Evolutionary conservation across 2,888 invertebrate species (phyloP).

Genomic region (Cremastinae sp.): DNA sequence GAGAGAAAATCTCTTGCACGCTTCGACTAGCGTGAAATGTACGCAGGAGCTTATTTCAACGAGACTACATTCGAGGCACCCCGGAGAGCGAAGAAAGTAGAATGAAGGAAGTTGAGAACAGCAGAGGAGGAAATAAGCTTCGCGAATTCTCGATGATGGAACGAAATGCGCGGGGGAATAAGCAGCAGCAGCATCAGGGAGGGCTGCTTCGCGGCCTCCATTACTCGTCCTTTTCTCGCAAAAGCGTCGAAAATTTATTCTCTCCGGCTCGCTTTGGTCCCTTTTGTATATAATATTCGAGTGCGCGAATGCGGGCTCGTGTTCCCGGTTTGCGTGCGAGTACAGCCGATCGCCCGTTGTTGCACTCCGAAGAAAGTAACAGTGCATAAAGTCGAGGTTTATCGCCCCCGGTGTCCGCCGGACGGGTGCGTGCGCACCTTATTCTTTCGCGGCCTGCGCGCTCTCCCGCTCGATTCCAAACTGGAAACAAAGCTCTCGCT

Average conservation of each 20-base stretch:
- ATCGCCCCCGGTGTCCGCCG: conserved; percentile 41
- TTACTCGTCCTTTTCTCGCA: background rate
- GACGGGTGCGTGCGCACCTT: conserved; percentile 46
- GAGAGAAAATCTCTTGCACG: conserved; percentile 49
- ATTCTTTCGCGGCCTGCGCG: conserved; percentile 46
- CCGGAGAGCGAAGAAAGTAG: conserved; percentile 26
- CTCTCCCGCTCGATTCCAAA: conserved; percentile 21
- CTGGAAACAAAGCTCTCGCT: conserved; percentile 14
- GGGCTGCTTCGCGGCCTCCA: conserved; percentile 11
- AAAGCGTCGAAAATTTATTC: conserved; percentile 40
- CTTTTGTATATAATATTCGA: background rate
- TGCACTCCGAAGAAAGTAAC: conserved; percentile 58
- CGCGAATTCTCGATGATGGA: conserved; percentile 51
- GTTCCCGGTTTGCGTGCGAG: background rate
- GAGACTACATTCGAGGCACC: conserved; percentile 3
- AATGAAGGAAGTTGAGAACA: conserved; percentile 1
- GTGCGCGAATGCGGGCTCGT: too few relatives aligned
- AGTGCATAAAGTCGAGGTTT: conserved; percentile 60
- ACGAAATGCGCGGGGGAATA: conserved; percentile 14
- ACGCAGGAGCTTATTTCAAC: conserved; percentile 46
- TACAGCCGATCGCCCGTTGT: conserved; percentile 36
- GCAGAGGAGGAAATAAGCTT: conserved; percentile 19
- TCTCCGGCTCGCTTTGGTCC: conserved; percentile 7
- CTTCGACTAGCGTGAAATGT: conserved; percentile 64
- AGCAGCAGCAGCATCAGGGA: background rate